Percentiles rank a stretch among this genome's conserved stretches.
These are phyloP conservation scores for Calliphora vicina DNA, from an alignment of 1,140 invertebrate species.

Conservation along the genomic window DNA sequence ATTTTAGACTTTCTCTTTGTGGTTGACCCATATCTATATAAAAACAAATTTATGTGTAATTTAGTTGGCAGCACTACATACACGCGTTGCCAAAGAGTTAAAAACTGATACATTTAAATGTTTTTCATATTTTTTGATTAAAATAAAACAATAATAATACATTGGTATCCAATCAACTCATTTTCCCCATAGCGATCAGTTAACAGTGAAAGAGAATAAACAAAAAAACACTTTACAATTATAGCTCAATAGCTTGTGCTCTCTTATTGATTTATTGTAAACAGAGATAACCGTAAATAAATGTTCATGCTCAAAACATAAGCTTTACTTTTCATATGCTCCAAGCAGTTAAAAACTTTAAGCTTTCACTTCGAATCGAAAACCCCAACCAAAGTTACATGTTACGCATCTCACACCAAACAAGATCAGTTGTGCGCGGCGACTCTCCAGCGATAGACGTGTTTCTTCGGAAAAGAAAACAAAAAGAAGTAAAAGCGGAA, in stretches of 20 bases:
- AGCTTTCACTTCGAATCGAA: neutral
- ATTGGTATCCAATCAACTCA: neutral
- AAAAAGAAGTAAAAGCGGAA: slow-evolving; percentile 10
- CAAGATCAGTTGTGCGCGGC: slow-evolving; percentile 23
- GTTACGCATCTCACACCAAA: slow-evolving; percentile 10
- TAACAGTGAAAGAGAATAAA: neutral
- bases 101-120: too few species aligned
- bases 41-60: too few species aligned
- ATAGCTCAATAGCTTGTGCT: neutral
- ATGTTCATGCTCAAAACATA: neutral
- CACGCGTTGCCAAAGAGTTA: too few species aligned
- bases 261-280: neutral
- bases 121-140: too few species aligned
- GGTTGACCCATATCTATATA: too few species aligned
- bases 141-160: too few species aligned
- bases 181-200: neutral
- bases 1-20: too few species aligned
- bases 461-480: neutral
- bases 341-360: neutral
- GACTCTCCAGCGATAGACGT: neutral
- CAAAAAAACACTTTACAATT: neutral
- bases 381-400: slow-evolving; percentile 11
- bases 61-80: too few species aligned
- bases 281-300: neutral
- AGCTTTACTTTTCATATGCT: neutral